Evolutionary conservation across 1,140 invertebrate species (phyloP).

Genomic region (Lerema accius): DNA sequence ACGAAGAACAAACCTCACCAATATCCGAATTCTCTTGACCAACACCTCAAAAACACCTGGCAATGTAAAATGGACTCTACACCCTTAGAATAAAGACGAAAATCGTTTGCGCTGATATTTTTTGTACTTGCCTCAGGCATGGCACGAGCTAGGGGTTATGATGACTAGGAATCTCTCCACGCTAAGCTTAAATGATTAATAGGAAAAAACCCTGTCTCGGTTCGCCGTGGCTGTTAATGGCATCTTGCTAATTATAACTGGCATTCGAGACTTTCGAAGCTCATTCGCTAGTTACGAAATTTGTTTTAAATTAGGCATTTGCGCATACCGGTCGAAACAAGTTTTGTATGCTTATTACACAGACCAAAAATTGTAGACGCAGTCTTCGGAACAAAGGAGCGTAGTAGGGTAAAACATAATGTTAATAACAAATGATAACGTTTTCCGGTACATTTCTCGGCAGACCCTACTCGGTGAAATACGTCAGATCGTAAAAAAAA

Average conservation of each 20-base stretch:
- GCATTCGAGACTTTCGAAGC: conserved; percentile 20
- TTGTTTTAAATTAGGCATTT: too few species aligned
- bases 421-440: too few species aligned
- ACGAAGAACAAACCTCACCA: conserved; percentile 54
- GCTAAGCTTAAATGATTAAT: conserved; percentile 6
- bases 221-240: conserved; percentile 33
- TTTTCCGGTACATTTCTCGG: too few species aligned
- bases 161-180: conserved; percentile 52
- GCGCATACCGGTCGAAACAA: too few species aligned
- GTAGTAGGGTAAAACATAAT: too few species aligned
- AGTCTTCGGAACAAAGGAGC: too few species aligned
- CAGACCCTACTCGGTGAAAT: too few species aligned
- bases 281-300: background rate
- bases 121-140: conserved; percentile 54
- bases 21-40: conserved; percentile 5
- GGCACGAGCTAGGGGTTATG: conserved; percentile 60
- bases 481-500: too few species aligned
- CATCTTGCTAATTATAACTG: too few species aligned
- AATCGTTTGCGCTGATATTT: conserved; percentile 6
- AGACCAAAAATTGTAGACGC: too few species aligned
- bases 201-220: too few species aligned
- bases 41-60: conserved; percentile 31
- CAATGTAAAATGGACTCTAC: background rate
- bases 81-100: background rate
- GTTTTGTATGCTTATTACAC: too few species aligned